Conservation (phyloP, 2,888 invertebrate genomes). For the Cybosia mesomella region DNA sequence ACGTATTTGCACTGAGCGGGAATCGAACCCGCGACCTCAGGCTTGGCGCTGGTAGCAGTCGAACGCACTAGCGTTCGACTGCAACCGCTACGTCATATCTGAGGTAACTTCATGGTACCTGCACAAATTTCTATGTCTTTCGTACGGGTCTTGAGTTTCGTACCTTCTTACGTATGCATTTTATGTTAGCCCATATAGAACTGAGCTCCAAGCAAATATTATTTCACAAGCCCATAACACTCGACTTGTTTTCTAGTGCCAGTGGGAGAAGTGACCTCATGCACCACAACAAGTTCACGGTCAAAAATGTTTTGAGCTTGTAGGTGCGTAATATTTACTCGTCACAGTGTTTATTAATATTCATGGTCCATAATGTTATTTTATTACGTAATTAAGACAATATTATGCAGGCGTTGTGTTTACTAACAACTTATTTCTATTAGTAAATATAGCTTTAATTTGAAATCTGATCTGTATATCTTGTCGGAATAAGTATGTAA, state of each 20-base stretch:
- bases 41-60: too few relatives aligned
- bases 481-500: not conserved
- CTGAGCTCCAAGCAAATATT: not conserved
- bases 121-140: too few relatives aligned
- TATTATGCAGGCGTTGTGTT: not conserved
- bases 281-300: not conserved
- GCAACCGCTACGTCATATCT: too few relatives aligned
- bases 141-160: too few relatives aligned
- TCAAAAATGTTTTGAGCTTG: constrained; percentile 3
- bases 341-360: not conserved
- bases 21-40: too few relatives aligned
- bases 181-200: too few relatives aligned
- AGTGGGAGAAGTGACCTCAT: not conserved
- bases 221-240: not conserved
- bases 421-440: not conserved
- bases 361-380: not conserved
- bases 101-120: too few relatives aligned
- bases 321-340: not conserved
- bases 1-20: too few relatives aligned
- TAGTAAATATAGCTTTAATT: not conserved
- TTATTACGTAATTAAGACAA: not conserved
- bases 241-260: not conserved
- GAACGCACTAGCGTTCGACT: too few relatives aligned
- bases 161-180: too few relatives aligned
- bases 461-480: not conserved